phyloP scores from a whole-genome alignment of 2,888 invertebrate species.

The Drosophila stalkeri region DNA sequence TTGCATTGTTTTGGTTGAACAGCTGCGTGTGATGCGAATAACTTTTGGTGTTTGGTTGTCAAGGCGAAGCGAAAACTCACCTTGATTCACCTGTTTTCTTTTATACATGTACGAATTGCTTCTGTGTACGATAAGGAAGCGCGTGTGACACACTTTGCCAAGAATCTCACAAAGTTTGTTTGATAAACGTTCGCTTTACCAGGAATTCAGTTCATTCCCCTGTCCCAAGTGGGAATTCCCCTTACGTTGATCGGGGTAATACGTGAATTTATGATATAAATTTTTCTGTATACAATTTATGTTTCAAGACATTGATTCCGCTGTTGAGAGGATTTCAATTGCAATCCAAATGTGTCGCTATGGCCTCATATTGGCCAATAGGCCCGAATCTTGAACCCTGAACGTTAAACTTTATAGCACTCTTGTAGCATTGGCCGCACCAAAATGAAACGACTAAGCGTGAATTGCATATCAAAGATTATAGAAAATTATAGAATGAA shows the following conservation, averaged over 20 bases:
- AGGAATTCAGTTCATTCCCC: neutral
- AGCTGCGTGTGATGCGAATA: conserved; percentile 48
- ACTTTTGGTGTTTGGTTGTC: conserved; percentile 57
- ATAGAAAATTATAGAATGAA: neutral
- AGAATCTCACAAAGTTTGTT: neutral
- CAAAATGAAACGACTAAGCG: conserved; percentile 32
- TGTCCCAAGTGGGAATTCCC: too few relatives aligned
- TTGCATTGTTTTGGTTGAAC: conserved; percentile 25
- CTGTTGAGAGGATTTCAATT: neutral
- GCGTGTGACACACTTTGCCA: conserved; percentile 19
- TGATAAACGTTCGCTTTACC: neutral
- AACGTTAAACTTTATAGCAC: conserved; percentile 16
- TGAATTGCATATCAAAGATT: conserved; percentile 50
- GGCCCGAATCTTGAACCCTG: conserved; percentile 35
- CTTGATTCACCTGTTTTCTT: conserved; percentile 38
- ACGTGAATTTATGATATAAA: neutral
- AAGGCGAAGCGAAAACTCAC: conserved; percentile 37
- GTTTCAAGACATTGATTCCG: neutral
- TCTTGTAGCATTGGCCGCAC: conserved; percentile 34
- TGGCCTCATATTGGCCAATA: conserved; percentile 8
- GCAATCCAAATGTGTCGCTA: neutral
- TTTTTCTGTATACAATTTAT: neutral
- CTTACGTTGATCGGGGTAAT: neutral
- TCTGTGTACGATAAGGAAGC: conserved; percentile 39
- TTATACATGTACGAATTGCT: neutral